Percentiles rank a stretch among this genome's conserved stretches.
Evolutionary conservation across 2,113 vertebrate species (phyloP).

Genomic region (Gnathonemus echidnorhynchus): DNA sequence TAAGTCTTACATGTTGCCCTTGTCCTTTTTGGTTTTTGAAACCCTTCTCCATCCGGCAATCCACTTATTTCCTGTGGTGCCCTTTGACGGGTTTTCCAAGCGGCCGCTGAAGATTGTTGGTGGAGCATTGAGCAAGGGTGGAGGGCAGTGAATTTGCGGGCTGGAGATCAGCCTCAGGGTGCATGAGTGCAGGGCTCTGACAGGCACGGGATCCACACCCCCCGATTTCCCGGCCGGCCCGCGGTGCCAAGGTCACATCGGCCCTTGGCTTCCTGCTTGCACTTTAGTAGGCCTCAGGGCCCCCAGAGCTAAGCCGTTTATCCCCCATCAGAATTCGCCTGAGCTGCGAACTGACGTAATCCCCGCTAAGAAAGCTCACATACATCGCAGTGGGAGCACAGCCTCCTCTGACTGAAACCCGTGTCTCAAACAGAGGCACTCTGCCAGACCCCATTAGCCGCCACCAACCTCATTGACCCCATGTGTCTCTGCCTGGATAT

Average conservation of each 20-base stretch:
- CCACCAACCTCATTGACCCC: not conserved
- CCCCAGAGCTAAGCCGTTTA: not conserved
- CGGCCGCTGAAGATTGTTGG: not conserved
- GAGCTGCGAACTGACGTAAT: not conserved
- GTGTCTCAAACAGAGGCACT: not conserved
- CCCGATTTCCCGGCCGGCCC: not conserved
- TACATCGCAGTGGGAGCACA: not conserved
- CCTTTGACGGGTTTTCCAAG: slow-evolving; percentile 24
- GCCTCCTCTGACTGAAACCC: not conserved
- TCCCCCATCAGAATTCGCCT: not conserved
- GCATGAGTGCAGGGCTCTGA: not conserved
- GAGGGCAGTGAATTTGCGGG: slow-evolving; percentile 11
- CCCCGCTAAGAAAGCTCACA: not conserved
- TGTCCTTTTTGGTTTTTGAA: slow-evolving; percentile 5
- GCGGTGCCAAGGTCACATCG: not conserved
- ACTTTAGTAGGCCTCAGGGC: not conserved
- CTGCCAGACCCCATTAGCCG: not conserved
- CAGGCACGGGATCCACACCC: not conserved
- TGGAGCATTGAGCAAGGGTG: not conserved
- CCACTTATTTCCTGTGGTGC: slow-evolving; percentile 18
- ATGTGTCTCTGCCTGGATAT: not conserved
- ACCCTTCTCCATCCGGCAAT: slow-evolving; percentile 17
- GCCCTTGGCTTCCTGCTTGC: not conserved
- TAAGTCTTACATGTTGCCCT: not conserved
- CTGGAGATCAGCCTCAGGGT: slow-evolving; percentile 9